Evolutionary conservation across 2,888 invertebrate genomes (phyloP), one percentile per base, ranked within the genome.

Genomic region (Apocheima hispidaria): DNA sequence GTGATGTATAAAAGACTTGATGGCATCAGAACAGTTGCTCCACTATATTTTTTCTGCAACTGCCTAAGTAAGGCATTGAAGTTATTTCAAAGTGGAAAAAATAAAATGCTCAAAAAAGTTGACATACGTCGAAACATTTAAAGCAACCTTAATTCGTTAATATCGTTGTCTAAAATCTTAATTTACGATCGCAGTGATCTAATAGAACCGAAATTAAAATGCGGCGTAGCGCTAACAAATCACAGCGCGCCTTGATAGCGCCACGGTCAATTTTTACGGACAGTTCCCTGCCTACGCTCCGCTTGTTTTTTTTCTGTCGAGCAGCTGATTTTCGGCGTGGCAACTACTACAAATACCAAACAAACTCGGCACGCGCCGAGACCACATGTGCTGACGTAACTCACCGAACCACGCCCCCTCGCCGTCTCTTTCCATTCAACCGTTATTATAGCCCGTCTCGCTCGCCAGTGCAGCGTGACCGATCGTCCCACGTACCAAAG

Each of bases 311-410:
- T 84, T 83, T 80, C 72, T 82, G 75, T 70, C 65, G 69, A 87
- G 83, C 91, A 92, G 91, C 91, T 92, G 91, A 90, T 90, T 88
- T 86, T 87, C 79, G 83, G 84, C 85, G 84, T 87, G 82, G 86
- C 83, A 83, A 84, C 82, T 74, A 75, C 77, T 77, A 76, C 77
- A 74, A 75, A 81, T 76, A 78, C 79, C 77, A 84, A 84, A 86
- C 86, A 83, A 83, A 83, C 82, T 71, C 68, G 69, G 71, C 77
- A 78, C 86, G 85, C 87, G 86, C 82, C 75, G 76, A 60, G 65
- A 77, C 81, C 84, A 86, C 87, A 87, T 86, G 85, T 86, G 78
- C 78, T 85, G 84, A 88, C 88, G 90, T 90, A 85, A 88, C 79
- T 68, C 70, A 68, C 61, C 59, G 69, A 62, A 68, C 78, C 88